Evolutionary conservation across 1,140 invertebrate species (phyloP).

Genomic region (Linepithema humile): DNA sequence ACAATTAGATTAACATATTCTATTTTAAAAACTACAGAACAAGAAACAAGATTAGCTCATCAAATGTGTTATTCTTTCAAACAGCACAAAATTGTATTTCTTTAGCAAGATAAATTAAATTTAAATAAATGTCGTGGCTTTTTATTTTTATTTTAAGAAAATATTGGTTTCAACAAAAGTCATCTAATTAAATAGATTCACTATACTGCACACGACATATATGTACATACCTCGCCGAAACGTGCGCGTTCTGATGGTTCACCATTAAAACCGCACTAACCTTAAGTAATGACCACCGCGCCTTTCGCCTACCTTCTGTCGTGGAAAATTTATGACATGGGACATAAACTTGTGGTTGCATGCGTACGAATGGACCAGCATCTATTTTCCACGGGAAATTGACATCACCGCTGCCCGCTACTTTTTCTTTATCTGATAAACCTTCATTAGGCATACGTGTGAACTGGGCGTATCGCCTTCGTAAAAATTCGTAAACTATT

Average conservation of each 20-base stretch:
- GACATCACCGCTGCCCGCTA: slow-evolving; percentile 10
- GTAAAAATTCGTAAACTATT: no score
- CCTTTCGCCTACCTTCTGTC: slow-evolving; percentile 31
- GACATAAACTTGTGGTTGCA: slow-evolving; percentile 43
- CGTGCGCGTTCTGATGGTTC: slow-evolving; percentile 27
- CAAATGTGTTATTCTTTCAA: neutral
- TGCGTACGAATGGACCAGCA: slow-evolving; percentile 15
- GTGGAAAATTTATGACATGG: slow-evolving; percentile 55
- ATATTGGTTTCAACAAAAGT: neutral
- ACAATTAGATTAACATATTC: neutral
- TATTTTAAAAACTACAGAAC: neutral
- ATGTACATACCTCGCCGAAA: slow-evolving; percentile 2
- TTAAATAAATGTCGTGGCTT: neutral
- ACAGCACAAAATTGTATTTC: neutral
- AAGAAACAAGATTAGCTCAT: neutral
- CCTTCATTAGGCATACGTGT: slow-evolving; percentile 13
- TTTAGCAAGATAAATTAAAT: neutral
- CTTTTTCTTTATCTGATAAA: slow-evolving; percentile 34
- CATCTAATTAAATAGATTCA: slow-evolving; percentile 2
- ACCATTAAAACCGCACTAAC: slow-evolving; percentile 64
- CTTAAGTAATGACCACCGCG: slow-evolving; percentile 55
- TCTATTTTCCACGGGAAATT: slow-evolving; percentile 43
- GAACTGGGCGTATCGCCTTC: no score
- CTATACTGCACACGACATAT: neutral
- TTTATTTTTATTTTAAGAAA: neutral